A percentile compares a stretch with the other conserved stretches of the same genome.
These are phyloP conservation scores for Spodoptera picta DNA, from an alignment of 2,888 invertebrate species.

Conservation along the genomic window DNA sequence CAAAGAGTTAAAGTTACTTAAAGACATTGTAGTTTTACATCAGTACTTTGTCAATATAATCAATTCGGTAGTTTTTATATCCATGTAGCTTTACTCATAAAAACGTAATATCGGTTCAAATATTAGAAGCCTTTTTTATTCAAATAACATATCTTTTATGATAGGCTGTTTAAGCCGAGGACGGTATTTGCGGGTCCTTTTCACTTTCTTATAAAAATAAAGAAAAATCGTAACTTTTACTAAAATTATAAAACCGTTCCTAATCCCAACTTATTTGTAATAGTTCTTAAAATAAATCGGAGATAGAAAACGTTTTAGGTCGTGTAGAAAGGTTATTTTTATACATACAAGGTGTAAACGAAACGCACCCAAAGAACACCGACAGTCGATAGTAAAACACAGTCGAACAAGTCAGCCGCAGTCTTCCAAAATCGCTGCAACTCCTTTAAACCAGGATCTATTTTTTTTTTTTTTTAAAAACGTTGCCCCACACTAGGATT, in stretches of 20 bases:
- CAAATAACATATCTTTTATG: conserved; percentile 27
- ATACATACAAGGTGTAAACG: not conserved
- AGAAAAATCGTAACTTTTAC: conserved; percentile 29
- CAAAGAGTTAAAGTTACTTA: no score
- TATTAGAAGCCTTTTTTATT: conserved; percentile 27
- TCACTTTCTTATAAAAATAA: conserved; percentile 19
- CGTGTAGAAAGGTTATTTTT: not conserved
- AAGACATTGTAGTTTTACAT: no score
- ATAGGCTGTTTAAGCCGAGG: conserved; percentile 9
- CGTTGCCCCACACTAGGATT: no score
- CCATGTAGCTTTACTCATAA: no score
- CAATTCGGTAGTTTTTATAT: no score
- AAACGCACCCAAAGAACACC: no score
- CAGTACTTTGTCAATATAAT: no score
- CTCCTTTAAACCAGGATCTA: no score
- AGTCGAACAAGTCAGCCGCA: no score
- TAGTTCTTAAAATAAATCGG: conserved; percentile 16
- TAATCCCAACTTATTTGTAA: conserved; percentile 9
- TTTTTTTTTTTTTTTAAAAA: no score
- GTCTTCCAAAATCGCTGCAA: no score
- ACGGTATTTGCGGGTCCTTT: conserved; percentile 18
- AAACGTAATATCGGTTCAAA: not conserved
- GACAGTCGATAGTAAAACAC: no score
- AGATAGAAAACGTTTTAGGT: not conserved
- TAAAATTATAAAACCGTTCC: conserved; percentile 21